These are phyloP conservation scores for Sinocyclocheilus maitianheensis DNA, from an alignment of 2,113 vertebrate genomes.

Conservation along the genomic window DNA sequence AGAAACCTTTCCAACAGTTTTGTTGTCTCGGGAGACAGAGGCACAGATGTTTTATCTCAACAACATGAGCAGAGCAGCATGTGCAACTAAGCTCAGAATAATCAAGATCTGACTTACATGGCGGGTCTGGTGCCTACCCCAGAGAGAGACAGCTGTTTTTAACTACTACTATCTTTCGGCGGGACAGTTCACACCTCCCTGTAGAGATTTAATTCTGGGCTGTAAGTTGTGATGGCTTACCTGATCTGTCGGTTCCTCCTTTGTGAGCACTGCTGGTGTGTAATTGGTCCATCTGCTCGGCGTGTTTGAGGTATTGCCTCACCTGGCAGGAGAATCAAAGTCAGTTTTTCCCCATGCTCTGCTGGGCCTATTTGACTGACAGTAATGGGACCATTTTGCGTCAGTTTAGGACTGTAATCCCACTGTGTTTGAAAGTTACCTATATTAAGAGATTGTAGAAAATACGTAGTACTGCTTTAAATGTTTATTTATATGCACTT, in stretches of 20 bases:
- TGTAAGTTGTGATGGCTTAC: slow-evolving; percentile 46
- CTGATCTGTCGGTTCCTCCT: slow-evolving; percentile 53
- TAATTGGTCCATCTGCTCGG: slow-evolving; percentile 59
- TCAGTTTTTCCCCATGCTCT: slow-evolving; percentile 48
- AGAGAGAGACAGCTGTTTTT: slow-evolving; percentile 25
- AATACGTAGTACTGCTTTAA: background rate
- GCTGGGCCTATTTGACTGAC: slow-evolving; percentile 53
- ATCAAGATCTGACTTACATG: slow-evolving; percentile 1
- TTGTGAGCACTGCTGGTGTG: slow-evolving; percentile 53
- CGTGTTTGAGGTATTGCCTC: slow-evolving; percentile 52
- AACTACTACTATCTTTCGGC: slow-evolving; percentile 37
- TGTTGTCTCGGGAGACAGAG: slow-evolving; percentile 26
- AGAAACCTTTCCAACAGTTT: slow-evolving; percentile 47
- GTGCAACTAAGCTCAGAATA: slow-evolving; percentile 21
- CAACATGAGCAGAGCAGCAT: slow-evolving; percentile 13
- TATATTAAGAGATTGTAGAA: slow-evolving; percentile 2
- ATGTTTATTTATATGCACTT: background rate
- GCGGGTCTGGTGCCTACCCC: slow-evolving; percentile 23
- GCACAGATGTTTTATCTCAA: slow-evolving; percentile 38
- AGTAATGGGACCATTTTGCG: slow-evolving; percentile 48
- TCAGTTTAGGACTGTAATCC: slow-evolving; percentile 36
- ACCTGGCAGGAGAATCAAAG: slow-evolving; percentile 54
- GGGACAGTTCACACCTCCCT: slow-evolving; percentile 42
- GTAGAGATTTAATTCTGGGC: slow-evolving; percentile 41
- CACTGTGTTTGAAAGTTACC: background rate